phyloP scores from a whole-genome alignment of 2,888 invertebrate genomes.

The Himalopsyche anomala region DNA sequence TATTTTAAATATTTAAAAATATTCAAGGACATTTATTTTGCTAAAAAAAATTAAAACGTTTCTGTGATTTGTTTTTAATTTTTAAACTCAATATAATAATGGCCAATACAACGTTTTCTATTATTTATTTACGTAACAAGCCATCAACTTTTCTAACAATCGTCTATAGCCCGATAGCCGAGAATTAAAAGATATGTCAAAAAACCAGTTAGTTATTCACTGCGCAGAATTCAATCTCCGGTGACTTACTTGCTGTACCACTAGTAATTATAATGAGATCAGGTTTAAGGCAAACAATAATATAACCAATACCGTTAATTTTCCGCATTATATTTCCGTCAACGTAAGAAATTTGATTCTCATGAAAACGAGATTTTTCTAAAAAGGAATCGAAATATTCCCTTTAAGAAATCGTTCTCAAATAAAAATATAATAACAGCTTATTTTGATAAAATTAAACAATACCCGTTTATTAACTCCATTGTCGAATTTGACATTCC shows the following conservation, averaged over 20 bases:
- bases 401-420: not conserved
- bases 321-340: slow-evolving; percentile 50
- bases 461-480: slow-evolving; percentile 63
- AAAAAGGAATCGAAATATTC: slow-evolving; percentile 8
- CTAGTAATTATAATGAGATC: slow-evolving; percentile 19
- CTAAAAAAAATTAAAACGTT: not conserved
- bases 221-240: too few relatives aligned
- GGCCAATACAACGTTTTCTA: too few relatives aligned
- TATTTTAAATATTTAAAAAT: not conserved
- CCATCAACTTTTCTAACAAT: slow-evolving; percentile 5
- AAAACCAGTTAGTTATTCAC: too few relatives aligned
- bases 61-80: too few relatives aligned
- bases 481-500: slow-evolving; percentile 60
- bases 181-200: too few relatives aligned
- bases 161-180: not conserved
- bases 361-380: slow-evolving; percentile 28
- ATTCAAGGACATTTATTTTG: not conserved
- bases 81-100: too few relatives aligned
- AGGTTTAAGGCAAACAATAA: slow-evolving; percentile 51
- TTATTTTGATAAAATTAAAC: slow-evolving; percentile 63
- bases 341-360: slow-evolving; percentile 50
- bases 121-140: slow-evolving; percentile 27
- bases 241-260: not conserved
- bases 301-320: slow-evolving; percentile 56
- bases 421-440: slow-evolving; percentile 56